These are phyloP conservation scores for Pinctada fucata DNA, from an alignment of 2,888 invertebrate species.

Conservation along the genomic window DNA sequence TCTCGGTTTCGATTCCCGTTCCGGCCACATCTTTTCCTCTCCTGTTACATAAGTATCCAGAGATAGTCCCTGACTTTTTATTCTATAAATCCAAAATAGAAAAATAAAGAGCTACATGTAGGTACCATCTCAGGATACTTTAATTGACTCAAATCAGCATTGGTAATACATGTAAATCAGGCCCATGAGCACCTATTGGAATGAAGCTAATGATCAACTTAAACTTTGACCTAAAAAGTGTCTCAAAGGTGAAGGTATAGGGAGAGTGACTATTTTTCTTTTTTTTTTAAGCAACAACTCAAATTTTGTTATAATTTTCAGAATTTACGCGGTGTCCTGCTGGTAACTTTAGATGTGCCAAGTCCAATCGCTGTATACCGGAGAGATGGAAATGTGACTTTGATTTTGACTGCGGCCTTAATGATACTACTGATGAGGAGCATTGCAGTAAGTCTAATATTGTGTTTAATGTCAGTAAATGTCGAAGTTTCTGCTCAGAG, in stretches of 20 bases:
- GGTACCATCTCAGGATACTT: too few relatives aligned
- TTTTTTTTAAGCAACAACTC: background rate
- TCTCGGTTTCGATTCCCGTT: too few relatives aligned
- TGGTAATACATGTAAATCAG: too few relatives aligned
- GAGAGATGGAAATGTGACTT: slow-evolving; percentile 76
- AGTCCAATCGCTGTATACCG: slow-evolving; percentile 81
- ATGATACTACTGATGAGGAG: slow-evolving; percentile 66
- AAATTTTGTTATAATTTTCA: slow-evolving; percentile 14
- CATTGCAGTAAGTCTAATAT: slow-evolving; percentile 48
- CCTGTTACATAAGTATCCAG: background rate
- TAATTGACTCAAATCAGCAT: too few relatives aligned
- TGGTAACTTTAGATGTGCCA: slow-evolving; percentile 80
- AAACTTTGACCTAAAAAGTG: too few relatives aligned
- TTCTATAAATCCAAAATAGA: background rate
- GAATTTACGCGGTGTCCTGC: slow-evolving; percentile 23
- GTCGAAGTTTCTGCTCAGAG: background rate
- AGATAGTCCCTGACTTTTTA: background rate
- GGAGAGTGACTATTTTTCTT: too few relatives aligned
- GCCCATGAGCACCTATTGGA: too few relatives aligned
- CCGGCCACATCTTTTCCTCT: too few relatives aligned
- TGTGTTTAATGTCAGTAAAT: background rate
- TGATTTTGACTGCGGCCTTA: slow-evolving; percentile 59
- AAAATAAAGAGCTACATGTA: background rate
- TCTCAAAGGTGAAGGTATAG: too few relatives aligned
- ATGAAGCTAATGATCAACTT: too few relatives aligned